These are phyloP conservation scores for Cynaeus angustus DNA, from an alignment of 2,888 invertebrate genomes.

Conservation along the genomic window DNA sequence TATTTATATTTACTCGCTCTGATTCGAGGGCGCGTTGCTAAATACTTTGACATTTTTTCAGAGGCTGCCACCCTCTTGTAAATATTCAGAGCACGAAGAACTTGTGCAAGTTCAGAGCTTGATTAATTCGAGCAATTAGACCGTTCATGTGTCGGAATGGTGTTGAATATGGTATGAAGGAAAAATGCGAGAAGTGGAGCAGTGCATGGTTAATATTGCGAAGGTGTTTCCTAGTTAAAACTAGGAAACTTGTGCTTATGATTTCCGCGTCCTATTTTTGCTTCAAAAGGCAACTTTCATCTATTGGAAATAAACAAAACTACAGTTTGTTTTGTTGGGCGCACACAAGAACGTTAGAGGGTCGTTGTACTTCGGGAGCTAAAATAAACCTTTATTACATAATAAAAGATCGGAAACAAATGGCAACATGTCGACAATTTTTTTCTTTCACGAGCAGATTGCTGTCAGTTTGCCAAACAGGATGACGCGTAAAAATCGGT, in stretches of 20 bases:
- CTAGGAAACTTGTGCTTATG: not conserved
- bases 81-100: slow-evolving; percentile 20
- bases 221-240: too few species aligned
- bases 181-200: slow-evolving; percentile 1
- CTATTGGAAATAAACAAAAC: slow-evolving; percentile 16
- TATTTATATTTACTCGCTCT: slow-evolving; percentile 15
- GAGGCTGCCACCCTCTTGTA: not conserved
- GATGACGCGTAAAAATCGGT: slow-evolving; percentile 9
- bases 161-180: slow-evolving; percentile 13
- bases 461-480: slow-evolving; percentile 8
- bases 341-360: slow-evolving; percentile 10
- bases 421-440: slow-evolving; percentile 3
- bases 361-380: slow-evolving; percentile 20
- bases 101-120: slow-evolving; percentile 25
- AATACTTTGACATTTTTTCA: slow-evolving; percentile 18
- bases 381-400: slow-evolving; percentile 24
- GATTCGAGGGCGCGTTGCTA: slow-evolving; percentile 14
- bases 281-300: not conserved
- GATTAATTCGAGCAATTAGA: slow-evolving; percentile 35
- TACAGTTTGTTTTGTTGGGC: slow-evolving; percentile 23
- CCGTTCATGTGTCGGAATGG: slow-evolving; percentile 17
- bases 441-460: slow-evolving; percentile 3
- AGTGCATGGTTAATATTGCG: not conserved
- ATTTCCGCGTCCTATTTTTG: not conserved
- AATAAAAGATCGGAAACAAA: slow-evolving; percentile 19